phyloP scores from a whole-genome alignment of 2,888 invertebrate species.

The Brenthis hecate region DNA sequence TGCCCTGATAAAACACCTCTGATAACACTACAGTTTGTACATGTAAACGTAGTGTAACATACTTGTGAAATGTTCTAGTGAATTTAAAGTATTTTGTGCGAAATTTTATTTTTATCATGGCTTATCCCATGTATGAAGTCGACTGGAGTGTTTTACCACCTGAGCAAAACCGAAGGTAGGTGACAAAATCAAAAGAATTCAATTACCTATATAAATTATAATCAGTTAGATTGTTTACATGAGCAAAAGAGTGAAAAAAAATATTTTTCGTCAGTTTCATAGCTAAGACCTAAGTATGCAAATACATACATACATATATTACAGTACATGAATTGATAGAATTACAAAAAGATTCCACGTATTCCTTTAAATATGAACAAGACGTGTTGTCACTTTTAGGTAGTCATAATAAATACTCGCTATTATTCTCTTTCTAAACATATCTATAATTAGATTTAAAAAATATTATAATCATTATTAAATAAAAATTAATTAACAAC shows the following conservation, averaged over 20 bases:
- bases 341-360: constrained; percentile 27
- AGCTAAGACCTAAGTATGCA: neutral
- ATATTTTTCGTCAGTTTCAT: too few relatives aligned
- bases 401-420: constrained; percentile 31
- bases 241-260: neutral
- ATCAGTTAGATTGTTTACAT: neutral
- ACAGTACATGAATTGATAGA: constrained; percentile 3
- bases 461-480: constrained; percentile 3
- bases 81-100: constrained; percentile 54
- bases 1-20: constrained; percentile 76
- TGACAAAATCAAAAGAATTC: constrained; percentile 33
- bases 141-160: constrained; percentile 94
- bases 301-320: neutral
- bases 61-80: constrained; percentile 70
- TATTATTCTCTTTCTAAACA: neutral
- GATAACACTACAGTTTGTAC: constrained; percentile 77
- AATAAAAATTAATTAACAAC: neutral
- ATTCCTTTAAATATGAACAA: constrained; percentile 28
- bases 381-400: constrained; percentile 31
- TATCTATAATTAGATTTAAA: neutral
- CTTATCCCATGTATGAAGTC: constrained; percentile 86
- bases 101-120: constrained; percentile 59
- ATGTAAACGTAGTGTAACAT: constrained; percentile 65
- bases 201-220: neutral
- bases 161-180: constrained; percentile 92